These are phyloP conservation scores for Iphiclides podalirius DNA, from an alignment of 2,888 invertebrate species.

Conservation along the genomic window DNA sequence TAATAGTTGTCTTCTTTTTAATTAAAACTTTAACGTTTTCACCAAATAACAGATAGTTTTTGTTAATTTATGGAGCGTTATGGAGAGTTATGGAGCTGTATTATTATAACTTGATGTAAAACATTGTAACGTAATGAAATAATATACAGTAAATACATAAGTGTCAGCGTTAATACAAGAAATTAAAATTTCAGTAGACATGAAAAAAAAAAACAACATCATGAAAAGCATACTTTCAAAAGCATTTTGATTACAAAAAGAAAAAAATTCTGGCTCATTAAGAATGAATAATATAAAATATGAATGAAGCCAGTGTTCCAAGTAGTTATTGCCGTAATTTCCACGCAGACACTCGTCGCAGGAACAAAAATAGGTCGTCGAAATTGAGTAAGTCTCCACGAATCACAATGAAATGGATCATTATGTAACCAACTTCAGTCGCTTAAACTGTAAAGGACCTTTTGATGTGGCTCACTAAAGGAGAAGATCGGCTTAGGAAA, in stretches of 20 bases:
- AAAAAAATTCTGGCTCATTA: not conserved
- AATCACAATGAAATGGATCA: conserved; percentile 5
- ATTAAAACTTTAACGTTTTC: no score
- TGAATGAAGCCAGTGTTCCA: conserved; percentile 2
- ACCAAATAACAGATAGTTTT: no score
- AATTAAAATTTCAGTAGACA: no score
- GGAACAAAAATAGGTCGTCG: conserved; percentile 10
- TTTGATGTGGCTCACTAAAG: not conserved
- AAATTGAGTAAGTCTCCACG: conserved; percentile 10
- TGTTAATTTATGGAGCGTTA: no score
- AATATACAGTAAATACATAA: no score
- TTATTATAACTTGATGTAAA: no score
- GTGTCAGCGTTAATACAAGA: no score
- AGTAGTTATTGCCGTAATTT: conserved; percentile 7
- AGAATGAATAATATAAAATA: conserved; percentile 12
- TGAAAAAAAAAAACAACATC: no score
- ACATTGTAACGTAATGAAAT: no score
- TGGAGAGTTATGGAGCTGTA: no score
- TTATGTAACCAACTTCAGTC: conserved; percentile 5
- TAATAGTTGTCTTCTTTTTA: no score
- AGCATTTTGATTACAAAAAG: not conserved
- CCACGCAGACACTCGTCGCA: conserved; percentile 4
- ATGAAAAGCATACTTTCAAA: no score
- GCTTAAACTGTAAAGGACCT: not conserved
- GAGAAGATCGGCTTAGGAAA: not conserved